These are phyloP conservation scores for Triops cancriformis DNA, from an alignment of 1,140 invertebrate species.

Conservation along the genomic window DNA sequence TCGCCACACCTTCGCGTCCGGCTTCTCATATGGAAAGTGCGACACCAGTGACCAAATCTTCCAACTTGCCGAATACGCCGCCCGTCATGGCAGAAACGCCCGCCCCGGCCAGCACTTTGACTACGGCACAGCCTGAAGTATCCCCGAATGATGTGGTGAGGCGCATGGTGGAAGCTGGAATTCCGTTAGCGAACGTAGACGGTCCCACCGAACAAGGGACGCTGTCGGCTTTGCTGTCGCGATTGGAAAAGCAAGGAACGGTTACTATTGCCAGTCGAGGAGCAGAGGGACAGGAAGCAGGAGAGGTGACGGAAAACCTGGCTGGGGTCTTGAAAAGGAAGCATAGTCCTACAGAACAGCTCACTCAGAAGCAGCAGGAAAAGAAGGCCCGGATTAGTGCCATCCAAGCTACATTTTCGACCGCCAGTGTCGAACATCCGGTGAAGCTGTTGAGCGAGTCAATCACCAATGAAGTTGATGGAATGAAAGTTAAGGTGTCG, in stretches of 20 bases:
- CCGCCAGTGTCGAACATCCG: background rate
- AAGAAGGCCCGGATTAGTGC: background rate
- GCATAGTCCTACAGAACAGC: background rate
- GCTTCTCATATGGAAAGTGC: background rate
- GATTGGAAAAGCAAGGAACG: background rate
- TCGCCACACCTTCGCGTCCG: background rate
- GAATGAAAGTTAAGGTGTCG: background rate
- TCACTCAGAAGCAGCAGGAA: background rate
- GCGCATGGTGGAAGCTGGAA: background rate
- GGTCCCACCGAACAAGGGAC: background rate
- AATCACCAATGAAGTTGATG: background rate
- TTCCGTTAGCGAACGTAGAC: background rate
- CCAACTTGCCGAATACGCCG: background rate
- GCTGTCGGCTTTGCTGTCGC: background rate
- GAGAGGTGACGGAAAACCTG: background rate
- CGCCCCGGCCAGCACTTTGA: background rate
- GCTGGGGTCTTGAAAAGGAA: background rate
- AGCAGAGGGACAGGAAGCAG: background rate
- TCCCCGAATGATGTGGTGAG: background rate
- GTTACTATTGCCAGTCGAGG: background rate
- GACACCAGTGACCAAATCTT: background rate
- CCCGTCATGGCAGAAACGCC: background rate
- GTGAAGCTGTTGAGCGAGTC: background rate
- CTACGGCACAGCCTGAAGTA: background rate
- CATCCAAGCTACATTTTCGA: background rate